Evolutionary conservation across 2,888 invertebrate species (phyloP).

Genomic region (Hydriomena furcata): DNA sequence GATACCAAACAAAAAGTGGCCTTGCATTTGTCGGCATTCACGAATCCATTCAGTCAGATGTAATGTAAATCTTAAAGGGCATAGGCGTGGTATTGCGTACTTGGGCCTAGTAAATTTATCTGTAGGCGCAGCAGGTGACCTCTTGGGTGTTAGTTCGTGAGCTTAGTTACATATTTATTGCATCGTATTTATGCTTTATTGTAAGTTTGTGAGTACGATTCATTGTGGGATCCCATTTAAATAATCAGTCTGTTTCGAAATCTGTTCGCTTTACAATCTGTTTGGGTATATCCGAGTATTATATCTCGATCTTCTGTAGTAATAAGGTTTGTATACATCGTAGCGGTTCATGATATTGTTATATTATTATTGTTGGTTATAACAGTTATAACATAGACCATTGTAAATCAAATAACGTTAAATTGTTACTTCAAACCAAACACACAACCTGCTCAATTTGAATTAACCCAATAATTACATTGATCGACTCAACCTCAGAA

Average conservation of each 20-base stretch:
- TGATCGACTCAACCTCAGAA: constrained; percentile 29
- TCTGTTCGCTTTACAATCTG: constrained; percentile 26
- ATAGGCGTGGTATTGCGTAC: constrained; percentile 68
- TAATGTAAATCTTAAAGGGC: constrained; percentile 74
- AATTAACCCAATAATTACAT: constrained; percentile 29
- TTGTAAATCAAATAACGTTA: no score
- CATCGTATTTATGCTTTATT: constrained; percentile 43
- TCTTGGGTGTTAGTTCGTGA: constrained; percentile 72
- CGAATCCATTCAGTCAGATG: constrained; percentile 62
- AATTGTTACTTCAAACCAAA: no score
- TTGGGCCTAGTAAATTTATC: constrained; percentile 58
- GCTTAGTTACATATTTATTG: constrained; percentile 66
- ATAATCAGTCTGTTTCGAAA: constrained; percentile 43
- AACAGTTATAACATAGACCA: no score
- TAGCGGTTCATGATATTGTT: not conserved
- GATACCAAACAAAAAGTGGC: constrained; percentile 46
- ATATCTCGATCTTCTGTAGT: constrained; percentile 9
- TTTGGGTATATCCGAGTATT: constrained; percentile 14
- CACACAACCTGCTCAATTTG: no score
- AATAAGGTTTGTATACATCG: not conserved
- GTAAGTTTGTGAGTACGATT: constrained; percentile 31
- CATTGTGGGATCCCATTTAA: constrained; percentile 43
- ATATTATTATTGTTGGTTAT: no score
- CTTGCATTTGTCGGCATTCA: constrained; percentile 53
- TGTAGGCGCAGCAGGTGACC: constrained; percentile 77